Conservation (phyloP, 2,888 invertebrate genomes). For the Sarcophaga variegata region DNA sequence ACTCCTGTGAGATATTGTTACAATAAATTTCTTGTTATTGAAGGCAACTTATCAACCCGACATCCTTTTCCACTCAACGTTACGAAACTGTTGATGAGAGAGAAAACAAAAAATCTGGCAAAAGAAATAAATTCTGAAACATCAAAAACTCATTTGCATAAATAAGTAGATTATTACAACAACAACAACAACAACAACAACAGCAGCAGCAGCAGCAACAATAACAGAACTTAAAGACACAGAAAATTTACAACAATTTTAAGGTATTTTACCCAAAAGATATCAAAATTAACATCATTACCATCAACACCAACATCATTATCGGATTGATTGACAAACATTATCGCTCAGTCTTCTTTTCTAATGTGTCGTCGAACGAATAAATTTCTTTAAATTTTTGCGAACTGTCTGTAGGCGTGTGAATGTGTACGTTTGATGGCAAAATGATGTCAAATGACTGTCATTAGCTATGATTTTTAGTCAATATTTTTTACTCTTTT, state of each 20-base stretch:
- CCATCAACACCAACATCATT: not conserved
- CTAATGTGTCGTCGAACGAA: no score
- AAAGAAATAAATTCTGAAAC: constrained; percentile 33
- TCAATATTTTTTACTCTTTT: no score
- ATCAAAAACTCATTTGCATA: constrained; percentile 60
- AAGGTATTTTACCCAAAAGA: constrained; percentile 10
- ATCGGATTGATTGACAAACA: no score
- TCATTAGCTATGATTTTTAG: no score
- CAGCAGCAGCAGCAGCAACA: not conserved
- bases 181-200: not conserved
- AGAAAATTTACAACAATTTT: constrained; percentile 27
- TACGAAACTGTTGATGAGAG: not conserved
- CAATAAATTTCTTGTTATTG: not conserved
- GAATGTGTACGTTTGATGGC: no score
- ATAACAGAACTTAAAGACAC: not conserved
- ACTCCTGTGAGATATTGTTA: not conserved
- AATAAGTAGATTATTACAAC: constrained; percentile 7
- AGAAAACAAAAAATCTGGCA: not conserved
- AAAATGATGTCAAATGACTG: no score
- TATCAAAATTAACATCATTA: constrained; percentile 5
- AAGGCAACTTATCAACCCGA: constrained; percentile 34
- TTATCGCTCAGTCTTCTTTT: no score
- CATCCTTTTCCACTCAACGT: constrained; percentile 3
- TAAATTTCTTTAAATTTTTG: no score
- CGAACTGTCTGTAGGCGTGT: no score